Evolutionary conservation across 2,113 vertebrate genomes (phyloP).

Genomic region (Aythya baeri): DNA sequence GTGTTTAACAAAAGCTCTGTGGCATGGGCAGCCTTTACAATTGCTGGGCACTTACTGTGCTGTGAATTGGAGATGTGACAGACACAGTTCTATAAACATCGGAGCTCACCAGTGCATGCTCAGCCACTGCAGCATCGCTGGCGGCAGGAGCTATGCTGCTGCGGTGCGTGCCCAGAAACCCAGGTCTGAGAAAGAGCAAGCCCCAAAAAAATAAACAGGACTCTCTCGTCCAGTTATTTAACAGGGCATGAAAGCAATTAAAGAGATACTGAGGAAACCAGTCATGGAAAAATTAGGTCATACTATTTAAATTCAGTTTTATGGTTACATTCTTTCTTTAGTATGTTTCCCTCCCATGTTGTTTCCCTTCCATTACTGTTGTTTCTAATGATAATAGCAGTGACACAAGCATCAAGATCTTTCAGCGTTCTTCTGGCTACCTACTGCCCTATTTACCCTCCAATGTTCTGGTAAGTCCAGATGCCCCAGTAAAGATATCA

Average conservation of each 20-base stretch:
- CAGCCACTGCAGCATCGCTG: not conserved
- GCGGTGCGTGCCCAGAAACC: not conserved
- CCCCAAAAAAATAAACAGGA: slow-evolving; percentile 12
- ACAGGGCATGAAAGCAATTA: slow-evolving; percentile 14
- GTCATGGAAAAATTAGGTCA: slow-evolving; percentile 55
- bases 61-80: not conserved
- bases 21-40: not conserved
- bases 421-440: not conserved
- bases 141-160: not conserved
- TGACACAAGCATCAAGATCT: not conserved
- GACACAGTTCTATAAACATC: not conserved
- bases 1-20: not conserved
- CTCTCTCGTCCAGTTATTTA: not conserved
- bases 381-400: not conserved
- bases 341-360: not conserved
- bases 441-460: not conserved
- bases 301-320: slow-evolving; percentile 16
- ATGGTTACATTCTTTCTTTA: slow-evolving; percentile 17
- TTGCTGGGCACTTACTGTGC: not conserved
- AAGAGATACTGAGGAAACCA: slow-evolving; percentile 3
- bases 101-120: not conserved
- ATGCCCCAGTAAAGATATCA: not conserved
- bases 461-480: not conserved
- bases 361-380: not conserved
- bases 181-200: not conserved